These are phyloP conservation scores for Drepana arcuata DNA, from an alignment of 1,140 invertebrate genomes.

Conservation along the genomic window DNA sequence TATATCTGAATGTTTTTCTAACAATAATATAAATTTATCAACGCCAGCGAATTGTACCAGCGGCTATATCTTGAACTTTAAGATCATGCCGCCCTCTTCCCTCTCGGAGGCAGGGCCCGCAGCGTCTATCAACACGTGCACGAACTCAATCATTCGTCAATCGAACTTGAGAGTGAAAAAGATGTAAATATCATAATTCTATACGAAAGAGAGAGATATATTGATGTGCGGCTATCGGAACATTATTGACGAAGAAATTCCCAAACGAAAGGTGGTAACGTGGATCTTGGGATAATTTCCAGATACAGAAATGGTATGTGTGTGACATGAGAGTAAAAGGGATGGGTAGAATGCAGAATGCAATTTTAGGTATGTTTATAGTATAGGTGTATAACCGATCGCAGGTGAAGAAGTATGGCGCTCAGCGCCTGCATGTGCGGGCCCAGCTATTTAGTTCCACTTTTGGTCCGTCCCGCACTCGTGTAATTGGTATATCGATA, in stretches of 20 bases:
- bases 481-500: constrained; percentile 43
- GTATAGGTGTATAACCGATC: too few species aligned
- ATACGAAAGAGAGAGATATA: constrained; percentile 26
- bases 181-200: constrained; percentile 27
- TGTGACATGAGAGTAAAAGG: constrained; percentile 24
- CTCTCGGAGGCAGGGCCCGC: constrained; percentile 21
- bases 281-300: constrained; percentile 26
- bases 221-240: constrained; percentile 14
- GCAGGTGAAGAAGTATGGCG: constrained; percentile 23
- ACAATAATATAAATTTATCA: too few species aligned
- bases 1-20: too few species aligned
- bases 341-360: constrained; percentile 20
- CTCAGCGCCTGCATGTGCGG: constrained; percentile 18
- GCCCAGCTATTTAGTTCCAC: constrained; percentile 34
- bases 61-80: too few species aligned
- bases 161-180: constrained; percentile 34
- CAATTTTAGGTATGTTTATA: too few species aligned
- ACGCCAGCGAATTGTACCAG: too few species aligned
- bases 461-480: constrained; percentile 31
- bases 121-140: constrained; percentile 34
- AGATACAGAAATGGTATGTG: constrained; percentile 20
- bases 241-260: constrained; percentile 31
- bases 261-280: constrained; percentile 30
- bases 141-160: constrained; percentile 52
- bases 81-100: constrained; percentile 17